These are phyloP conservation scores for Microcebus lehilahytsara DNA, from an alignment of 2,113 vertebrate species.

Conservation along the genomic window DNA sequence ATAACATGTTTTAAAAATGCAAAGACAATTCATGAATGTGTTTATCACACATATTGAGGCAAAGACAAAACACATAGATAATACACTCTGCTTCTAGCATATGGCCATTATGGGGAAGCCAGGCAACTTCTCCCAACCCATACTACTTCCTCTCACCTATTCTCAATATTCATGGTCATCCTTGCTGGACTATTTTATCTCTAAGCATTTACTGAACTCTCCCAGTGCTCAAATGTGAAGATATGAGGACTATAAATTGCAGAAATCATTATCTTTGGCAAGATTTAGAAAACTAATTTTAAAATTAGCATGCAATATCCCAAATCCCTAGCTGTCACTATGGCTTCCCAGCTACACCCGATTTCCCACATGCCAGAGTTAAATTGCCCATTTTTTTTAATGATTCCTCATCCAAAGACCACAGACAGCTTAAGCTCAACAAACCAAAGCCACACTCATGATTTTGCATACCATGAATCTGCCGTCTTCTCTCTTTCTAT, in stretches of 20 bases:
- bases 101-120: background rate
- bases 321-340: background rate
- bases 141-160: rapidly evolving
- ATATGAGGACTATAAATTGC: background rate
- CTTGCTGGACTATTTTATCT: background rate
- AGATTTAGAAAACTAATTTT: background rate
- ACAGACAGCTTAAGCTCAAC: background rate
- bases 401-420: background rate
- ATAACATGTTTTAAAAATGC: background rate
- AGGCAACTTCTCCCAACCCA: background rate
- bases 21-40: conserved; percentile 14
- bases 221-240: background rate
- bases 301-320: background rate
- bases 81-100: background rate
- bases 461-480: background rate
- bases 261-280: background rate
- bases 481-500: background rate
- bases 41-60: background rate
- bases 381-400: background rate
- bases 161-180: background rate
- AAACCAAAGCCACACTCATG: background rate
- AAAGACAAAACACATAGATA: background rate
- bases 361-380: background rate
- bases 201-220: background rate
- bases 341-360: background rate